A percentile compares a stretch with the other conserved stretches of the same genome.
Evolutionary conservation across 2,888 invertebrate genomes (phyloP).

Genomic region (Leptinotarsa juncta): DNA sequence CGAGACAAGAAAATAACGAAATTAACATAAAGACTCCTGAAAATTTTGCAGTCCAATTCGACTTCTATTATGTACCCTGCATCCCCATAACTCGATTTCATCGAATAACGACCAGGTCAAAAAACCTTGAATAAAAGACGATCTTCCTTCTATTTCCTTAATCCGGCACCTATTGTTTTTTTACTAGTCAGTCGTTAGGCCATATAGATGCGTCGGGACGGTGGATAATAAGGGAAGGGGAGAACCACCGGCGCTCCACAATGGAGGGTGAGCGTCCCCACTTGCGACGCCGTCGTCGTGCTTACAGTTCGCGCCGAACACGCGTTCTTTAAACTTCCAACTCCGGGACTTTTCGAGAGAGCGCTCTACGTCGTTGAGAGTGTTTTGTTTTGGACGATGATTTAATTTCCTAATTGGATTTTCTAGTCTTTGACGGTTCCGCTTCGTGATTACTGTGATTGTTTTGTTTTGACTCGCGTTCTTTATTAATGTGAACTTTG

Average conservation of each 20-base stretch:
- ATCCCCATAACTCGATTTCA: neutral
- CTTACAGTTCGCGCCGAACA: slow-evolving; percentile 50
- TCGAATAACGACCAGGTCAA: neutral
- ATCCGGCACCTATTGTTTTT: slow-evolving; percentile 31
- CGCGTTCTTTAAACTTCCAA: slow-evolving; percentile 50
- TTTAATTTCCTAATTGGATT: slow-evolving; percentile 19
- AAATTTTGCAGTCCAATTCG: too few relatives aligned
- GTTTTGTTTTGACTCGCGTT: neutral
- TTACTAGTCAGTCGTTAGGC: slow-evolving; percentile 27
- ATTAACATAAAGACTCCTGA: too few relatives aligned
- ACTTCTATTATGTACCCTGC: too few relatives aligned
- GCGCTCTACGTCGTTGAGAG: slow-evolving; percentile 25
- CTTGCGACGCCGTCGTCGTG: slow-evolving; percentile 43
- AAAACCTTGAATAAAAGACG: neutral
- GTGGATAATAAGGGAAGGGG: slow-evolving; percentile 31
- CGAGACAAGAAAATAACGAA: too few relatives aligned
- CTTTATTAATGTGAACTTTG: neutral
- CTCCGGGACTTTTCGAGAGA: slow-evolving; percentile 28
- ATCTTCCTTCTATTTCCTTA: slow-evolving; percentile 1
- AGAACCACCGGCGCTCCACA: slow-evolving; percentile 34
- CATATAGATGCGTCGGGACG: slow-evolving; percentile 39
- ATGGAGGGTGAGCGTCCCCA: slow-evolving; percentile 50
- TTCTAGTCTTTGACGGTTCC: neutral
- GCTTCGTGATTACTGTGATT: neutral
- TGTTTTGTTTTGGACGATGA: slow-evolving; percentile 28